A percentile compares a stretch with the other conserved stretches of the same genome.
Evolutionary conservation across 92 coral and sea anemone genomes (phyloP).

Genomic region (Bergia sp.): DNA sequence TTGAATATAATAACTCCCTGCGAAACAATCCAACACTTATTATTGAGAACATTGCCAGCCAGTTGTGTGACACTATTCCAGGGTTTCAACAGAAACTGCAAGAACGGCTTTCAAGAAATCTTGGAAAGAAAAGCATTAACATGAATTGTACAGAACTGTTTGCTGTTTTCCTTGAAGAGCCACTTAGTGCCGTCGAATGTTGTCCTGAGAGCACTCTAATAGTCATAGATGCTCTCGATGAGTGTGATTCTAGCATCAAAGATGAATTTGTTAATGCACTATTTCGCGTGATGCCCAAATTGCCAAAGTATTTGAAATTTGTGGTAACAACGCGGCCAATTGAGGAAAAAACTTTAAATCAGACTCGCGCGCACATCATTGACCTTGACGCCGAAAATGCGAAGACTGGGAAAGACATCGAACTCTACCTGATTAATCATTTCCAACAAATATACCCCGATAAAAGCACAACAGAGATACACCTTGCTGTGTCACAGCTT

Average conservation of each 20-base stretch:
- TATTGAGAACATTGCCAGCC: conserved; percentile 57
- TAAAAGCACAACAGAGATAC: not conserved
- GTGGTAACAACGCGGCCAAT: conserved; percentile 62
- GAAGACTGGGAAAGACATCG: conserved; percentile 49
- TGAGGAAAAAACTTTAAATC: conserved; percentile 1
- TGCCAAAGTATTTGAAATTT: conserved; percentile 61
- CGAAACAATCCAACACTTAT: conserved; percentile 53
- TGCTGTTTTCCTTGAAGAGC: conserved; percentile 57
- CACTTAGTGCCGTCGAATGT: conserved; percentile 47
- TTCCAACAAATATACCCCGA: conserved; percentile 30
- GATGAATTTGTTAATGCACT: conserved; percentile 48
- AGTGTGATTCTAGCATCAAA: conserved; percentile 50
- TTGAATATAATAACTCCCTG: conserved; percentile 50
- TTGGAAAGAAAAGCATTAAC: conserved; percentile 26
- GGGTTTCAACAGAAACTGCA: conserved; percentile 53
- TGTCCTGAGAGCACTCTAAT: conserved; percentile 47
- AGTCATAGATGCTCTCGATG: conserved; percentile 68
- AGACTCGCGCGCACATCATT: conserved; percentile 33
- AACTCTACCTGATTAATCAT: conserved; percentile 40
- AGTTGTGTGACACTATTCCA: conserved; percentile 48
- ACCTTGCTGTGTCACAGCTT: conserved; percentile 27
- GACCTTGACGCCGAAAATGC: conserved; percentile 34
- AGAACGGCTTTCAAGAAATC: conserved; percentile 39
- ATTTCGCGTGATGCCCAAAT: conserved; percentile 40
- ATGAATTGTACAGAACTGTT: conserved; percentile 56